phyloP scores from a whole-genome alignment of 2,888 invertebrate genomes.

The Drosophila basisetae region DNA sequence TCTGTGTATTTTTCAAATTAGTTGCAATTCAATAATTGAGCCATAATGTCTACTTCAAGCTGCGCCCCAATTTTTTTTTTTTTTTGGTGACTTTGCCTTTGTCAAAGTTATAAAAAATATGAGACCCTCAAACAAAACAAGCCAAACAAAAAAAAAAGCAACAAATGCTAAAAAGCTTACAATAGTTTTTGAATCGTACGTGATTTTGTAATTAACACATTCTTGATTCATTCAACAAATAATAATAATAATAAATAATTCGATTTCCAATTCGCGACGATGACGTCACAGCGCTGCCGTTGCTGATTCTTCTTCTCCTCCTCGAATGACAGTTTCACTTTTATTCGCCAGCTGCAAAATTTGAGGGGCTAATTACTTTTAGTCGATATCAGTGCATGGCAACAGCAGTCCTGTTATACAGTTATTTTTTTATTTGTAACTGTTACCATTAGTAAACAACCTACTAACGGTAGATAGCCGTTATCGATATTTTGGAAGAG shows the following conservation, averaged over 20 bases:
- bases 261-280: neutral
- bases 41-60: constrained; percentile 58
- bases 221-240: constrained; percentile 68
- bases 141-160: constrained; percentile 37
- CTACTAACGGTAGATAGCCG: constrained; percentile 49
- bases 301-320: neutral
- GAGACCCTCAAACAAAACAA: constrained; percentile 34
- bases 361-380: neutral
- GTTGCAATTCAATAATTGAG: constrained; percentile 76
- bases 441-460: constrained; percentile 57
- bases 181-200: constrained; percentile 48
- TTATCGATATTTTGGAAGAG: constrained; percentile 54
- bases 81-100: constrained; percentile 48
- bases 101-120: constrained; percentile 52
- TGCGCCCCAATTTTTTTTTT: constrained; percentile 15
- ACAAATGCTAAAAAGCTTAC: constrained; percentile 39
- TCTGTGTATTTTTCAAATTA: constrained; percentile 65
- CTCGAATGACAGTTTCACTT: constrained; percentile 61
- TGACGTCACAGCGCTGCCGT: constrained; percentile 5
- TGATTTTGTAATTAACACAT: constrained; percentile 74
- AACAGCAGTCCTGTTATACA: constrained; percentile 41
- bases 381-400: constrained; percentile 29
- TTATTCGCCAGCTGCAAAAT: constrained; percentile 51
- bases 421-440: constrained; percentile 1
- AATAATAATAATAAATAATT: constrained; percentile 6